phyloP scores from a whole-genome alignment of 2,113 vertebrate species.

The Calidris pygmaea region DNA sequence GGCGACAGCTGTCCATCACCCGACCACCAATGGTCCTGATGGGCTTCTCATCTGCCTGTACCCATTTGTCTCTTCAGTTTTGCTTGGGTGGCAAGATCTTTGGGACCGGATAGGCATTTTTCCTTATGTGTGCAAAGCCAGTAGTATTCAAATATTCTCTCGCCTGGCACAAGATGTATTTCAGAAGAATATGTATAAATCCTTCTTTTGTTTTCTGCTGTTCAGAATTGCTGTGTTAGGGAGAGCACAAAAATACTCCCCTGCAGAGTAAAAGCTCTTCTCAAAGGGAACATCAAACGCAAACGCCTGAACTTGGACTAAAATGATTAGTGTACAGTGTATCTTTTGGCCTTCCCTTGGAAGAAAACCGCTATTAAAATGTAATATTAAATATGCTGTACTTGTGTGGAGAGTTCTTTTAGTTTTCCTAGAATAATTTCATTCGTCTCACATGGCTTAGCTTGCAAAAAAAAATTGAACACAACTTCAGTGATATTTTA shows the following conservation, averaged over 20 bases:
- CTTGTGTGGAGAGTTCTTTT: neutral
- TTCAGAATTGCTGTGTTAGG: neutral
- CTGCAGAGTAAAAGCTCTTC: neutral
- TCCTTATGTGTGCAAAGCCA: neutral
- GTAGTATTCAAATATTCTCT: neutral
- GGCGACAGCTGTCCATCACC: fast-evolving
- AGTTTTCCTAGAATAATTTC: constrained; percentile 35
- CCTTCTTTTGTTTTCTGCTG: neutral
- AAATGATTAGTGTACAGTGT: neutral
- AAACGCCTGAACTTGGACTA: neutral
- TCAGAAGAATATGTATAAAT: neutral
- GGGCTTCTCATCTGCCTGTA: neutral
- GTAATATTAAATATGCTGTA: neutral
- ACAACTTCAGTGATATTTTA: constrained; percentile 30
- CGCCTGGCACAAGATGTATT: fast-evolving
- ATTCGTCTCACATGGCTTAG: neutral
- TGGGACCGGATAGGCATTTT: neutral
- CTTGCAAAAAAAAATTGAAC: constrained; percentile 18
- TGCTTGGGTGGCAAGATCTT: neutral
- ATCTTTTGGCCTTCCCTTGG: neutral
- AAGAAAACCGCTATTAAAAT: neutral
- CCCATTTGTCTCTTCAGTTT: neutral
- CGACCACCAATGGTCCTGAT: fast-evolving
- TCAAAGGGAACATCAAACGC: neutral
- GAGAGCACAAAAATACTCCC: neutral